Evolutionary conservation across 2,113 vertebrate genomes (phyloP).

Genomic region (Holacanthus passer): DNA sequence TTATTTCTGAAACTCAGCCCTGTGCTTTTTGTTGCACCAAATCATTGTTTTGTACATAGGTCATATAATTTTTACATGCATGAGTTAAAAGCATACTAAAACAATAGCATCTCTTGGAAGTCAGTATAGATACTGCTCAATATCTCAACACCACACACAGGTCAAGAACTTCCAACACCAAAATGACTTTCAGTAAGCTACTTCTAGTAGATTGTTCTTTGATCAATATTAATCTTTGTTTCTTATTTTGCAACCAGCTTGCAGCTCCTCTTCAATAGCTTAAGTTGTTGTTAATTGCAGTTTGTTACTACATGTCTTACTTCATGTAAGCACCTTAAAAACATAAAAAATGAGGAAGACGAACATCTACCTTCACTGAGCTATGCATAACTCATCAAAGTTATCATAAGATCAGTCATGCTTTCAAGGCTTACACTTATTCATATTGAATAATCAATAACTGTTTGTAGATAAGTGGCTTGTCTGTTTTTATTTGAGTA

Average conservation of each 20-base stretch:
- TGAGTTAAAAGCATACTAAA: not conserved
- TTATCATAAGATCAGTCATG: slow-evolving; percentile 8
- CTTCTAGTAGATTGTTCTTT: not conserved
- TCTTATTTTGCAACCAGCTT: not conserved
- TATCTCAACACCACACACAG: too few species aligned
- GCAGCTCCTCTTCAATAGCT: not conserved
- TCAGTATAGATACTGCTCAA: too few species aligned
- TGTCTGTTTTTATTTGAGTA: slow-evolving; percentile 66
- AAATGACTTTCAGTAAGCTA: not conserved
- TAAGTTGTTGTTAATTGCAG: not conserved
- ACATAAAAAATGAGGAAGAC: not conserved
- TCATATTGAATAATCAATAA: slow-evolving; percentile 63
- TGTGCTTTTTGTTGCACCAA: not conserved
- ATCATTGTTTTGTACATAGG: not conserved
- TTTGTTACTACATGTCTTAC: not conserved
- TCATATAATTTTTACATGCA: not conserved
- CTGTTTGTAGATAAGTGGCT: slow-evolving; percentile 46
- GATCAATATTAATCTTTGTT: not conserved
- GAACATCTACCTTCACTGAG: not conserved
- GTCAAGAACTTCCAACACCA: not conserved
- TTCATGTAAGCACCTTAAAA: not conserved
- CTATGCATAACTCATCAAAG: not conserved
- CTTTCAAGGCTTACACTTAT: not conserved
- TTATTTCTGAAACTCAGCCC: not conserved
- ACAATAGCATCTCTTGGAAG: not conserved